A percentile compares a stretch with the other conserved stretches of the same genome.
phyloP scores from a whole-genome alignment of 2,797 vertebrate genomes.

The Smutsia gigantea region DNA sequence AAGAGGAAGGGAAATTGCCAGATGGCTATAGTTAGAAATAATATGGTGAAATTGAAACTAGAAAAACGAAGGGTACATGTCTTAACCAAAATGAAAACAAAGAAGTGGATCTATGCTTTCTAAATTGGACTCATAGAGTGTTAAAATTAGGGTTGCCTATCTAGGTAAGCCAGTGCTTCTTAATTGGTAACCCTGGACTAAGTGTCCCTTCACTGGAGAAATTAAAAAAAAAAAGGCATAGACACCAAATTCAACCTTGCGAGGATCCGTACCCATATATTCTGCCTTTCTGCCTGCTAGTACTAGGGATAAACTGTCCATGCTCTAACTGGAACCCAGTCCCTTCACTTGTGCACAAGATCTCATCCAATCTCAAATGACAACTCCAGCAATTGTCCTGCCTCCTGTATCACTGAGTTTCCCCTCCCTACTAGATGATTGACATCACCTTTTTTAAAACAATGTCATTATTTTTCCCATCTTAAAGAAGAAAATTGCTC shows the following conservation, averaged over 20 bases:
- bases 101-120: neutral
- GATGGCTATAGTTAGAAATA: conserved; percentile 59
- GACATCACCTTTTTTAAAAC: neutral
- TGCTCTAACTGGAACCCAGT: neutral
- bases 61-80: neutral
- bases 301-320: neutral
- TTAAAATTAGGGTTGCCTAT: neutral
- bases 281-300: neutral
- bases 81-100: neutral
- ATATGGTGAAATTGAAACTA: conserved; percentile 54
- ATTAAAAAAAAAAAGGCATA: neutral
- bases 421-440: neutral
- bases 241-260: neutral
- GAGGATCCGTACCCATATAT: neutral
- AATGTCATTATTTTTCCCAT: neutral
- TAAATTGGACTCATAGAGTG: neutral
- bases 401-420: neutral
- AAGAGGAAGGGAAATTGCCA: conserved; percentile 65
- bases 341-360: neutral
- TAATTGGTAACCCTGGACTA: neutral
- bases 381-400: neutral
- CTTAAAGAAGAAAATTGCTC: neutral
- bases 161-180: neutral
- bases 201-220: neutral
- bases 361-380: neutral